phyloP scores from a whole-genome alignment of 2,888 invertebrate species.

The Sceliomorpha sp. region DNA sequence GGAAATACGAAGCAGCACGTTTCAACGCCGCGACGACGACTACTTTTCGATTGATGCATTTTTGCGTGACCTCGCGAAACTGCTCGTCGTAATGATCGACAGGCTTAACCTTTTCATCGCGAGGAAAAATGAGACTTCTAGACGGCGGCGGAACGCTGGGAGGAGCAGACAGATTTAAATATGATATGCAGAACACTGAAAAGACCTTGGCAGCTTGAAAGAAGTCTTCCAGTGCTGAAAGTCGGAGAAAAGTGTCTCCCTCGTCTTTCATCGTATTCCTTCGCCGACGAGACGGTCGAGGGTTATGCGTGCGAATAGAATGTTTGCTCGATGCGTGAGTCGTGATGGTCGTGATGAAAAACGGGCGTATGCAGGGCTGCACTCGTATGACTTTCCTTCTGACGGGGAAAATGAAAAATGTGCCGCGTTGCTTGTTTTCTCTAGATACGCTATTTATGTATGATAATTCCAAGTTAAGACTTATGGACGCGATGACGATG shows the following conservation, averaged over 20 bases:
- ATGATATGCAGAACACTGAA: conserved; percentile 38
- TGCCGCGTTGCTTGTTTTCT: no score
- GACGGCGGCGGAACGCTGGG: conserved; percentile 6
- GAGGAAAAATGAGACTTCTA: conserved; percentile 24
- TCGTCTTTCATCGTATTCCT: conserved; percentile 33
- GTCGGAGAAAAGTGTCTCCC: conserved; percentile 34
- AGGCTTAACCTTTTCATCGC: conserved; percentile 20
- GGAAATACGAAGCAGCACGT: no score
- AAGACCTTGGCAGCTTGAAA: conserved; percentile 27
- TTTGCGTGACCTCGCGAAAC: neutral
- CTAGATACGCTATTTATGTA: no score
- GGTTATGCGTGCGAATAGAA: conserved; percentile 25
- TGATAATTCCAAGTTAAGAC: no score
- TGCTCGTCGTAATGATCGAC: conserved; percentile 26
- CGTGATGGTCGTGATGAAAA: conserved; percentile 30
- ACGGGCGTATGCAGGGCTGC: conserved; percentile 1
- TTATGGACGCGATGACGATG: no score
- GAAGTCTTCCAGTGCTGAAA: conserved; percentile 19
- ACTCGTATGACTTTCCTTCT: conserved; percentile 15
- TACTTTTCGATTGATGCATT: conserved; percentile 15
- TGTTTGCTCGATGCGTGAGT: conserved; percentile 18
- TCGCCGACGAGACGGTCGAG: conserved; percentile 1
- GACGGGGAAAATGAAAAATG: no score
- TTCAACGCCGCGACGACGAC: no score
- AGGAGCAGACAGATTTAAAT: conserved; percentile 32